Evolutionary conservation across 2,113 vertebrate genomes (phyloP), one percentile per base, ranked within the genome.

Genomic region (Tamias sibiricus): DNA sequence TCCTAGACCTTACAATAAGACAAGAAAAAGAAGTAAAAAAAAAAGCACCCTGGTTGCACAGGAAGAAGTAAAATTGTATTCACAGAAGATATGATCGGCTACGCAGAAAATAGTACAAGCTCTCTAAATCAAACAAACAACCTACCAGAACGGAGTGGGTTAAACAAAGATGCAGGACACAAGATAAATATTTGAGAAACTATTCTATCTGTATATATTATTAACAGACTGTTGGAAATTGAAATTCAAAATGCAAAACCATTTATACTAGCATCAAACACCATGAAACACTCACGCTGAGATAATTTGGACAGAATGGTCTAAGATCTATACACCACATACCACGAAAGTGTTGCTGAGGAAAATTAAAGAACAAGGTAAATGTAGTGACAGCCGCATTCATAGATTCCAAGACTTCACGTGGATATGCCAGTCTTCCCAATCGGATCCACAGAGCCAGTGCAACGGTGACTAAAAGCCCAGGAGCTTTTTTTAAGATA

Each of bases 391-490:
- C 4, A 64, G 54, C 71, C 14, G 4, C 49, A 14, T 57, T 54
- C 22, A 8, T 26, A 40, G 24, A 57, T 0, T 26, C 35, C 35
- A 37, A 59, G n/a, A 59, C 4, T 20, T 14, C 52, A 28, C 0
- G n/a, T 59, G 26, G 17, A 79, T 24, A 22, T 16, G 44, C 26
- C 44, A 13, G 10, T 52, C 42, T 40, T n/a, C 35, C 24, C 74
- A 4, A 8, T 26, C 49, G 4, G 30, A 32, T 32, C 74, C 47
- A 10, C 9, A 40, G 44, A 37, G 32, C 28, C 44, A 49, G 6
- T 6, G 35, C 47, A 52, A 30, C 0, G 35, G 32, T 75, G 52
- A 16, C 22, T 35, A 52, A 52, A 68, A 52, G 14, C 71, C n/a
- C 26, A 68, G 87, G 35, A 79, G 79, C 24, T 2, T 2, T 32